These are phyloP conservation scores for Diplolepis rosae DNA, from an alignment of 2,888 invertebrate genomes.

Conservation along the genomic window DNA sequence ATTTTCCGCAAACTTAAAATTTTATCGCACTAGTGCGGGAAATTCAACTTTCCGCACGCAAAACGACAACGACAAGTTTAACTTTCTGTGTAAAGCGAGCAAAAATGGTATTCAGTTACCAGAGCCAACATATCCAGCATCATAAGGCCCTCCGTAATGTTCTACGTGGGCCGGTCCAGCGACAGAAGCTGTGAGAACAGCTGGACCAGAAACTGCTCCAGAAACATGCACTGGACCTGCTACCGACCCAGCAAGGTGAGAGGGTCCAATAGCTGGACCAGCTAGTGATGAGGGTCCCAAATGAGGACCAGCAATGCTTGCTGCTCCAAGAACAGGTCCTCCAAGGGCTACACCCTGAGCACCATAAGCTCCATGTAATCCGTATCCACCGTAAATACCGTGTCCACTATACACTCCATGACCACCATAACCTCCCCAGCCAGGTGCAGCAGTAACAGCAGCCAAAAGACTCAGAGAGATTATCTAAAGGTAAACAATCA, in stretches of 20 bases:
- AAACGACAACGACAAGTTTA: too few species aligned
- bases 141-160: slow-evolving; percentile 54
- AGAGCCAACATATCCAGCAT: slow-evolving; percentile 53
- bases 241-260: slow-evolving; percentile 65
- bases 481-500: slow-evolving; percentile 54
- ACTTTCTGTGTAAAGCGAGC: too few species aligned
- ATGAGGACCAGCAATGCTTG: slow-evolving; percentile 65
- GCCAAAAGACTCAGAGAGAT: slow-evolving; percentile 60
- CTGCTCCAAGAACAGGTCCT: slow-evolving; percentile 63
- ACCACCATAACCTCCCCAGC: slow-evolving; percentile 45
- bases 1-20: too few species aligned
- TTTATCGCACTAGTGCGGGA: too few species aligned
- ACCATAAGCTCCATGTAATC: slow-evolving; percentile 46
- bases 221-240: slow-evolving; percentile 67
- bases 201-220: slow-evolving; percentile 69
- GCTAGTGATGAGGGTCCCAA: slow-evolving; percentile 61
- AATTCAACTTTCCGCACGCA: too few species aligned
- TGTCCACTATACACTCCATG: slow-evolving; percentile 53
- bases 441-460: slow-evolving; percentile 52
- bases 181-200: slow-evolving; percentile 65
- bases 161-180: slow-evolving; percentile 69
- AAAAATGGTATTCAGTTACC: too few species aligned
- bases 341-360: slow-evolving; percentile 64
- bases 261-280: slow-evolving; percentile 66
- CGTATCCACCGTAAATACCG: slow-evolving; percentile 49